Percentiles rank a stretch among this genome's conserved stretches.
Conservation (phyloP, 2,797 vertebrate genomes). For the Sylvilagus floridanus region DNA sequence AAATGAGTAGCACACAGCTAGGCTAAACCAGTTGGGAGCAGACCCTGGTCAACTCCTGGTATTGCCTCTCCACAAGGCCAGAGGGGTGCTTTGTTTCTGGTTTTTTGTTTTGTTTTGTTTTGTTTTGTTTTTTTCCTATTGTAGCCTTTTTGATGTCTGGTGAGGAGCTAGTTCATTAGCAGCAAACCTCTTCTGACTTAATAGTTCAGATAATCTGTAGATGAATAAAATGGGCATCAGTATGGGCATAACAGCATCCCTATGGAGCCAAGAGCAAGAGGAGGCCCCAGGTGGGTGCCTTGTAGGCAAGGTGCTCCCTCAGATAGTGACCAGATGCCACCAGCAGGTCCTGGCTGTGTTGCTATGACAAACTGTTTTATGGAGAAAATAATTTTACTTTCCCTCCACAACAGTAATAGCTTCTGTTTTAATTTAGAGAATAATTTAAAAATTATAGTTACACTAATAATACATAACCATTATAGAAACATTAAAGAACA, state of each 20-base stretch:
- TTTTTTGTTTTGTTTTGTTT: no score
- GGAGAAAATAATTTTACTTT: background rate
- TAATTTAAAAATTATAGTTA: conserved; percentile 47
- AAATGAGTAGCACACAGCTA: background rate
- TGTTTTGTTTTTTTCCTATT: background rate
- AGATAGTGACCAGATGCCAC: background rate
- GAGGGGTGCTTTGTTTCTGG: no score
- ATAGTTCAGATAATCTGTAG: background rate
- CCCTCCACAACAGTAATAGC: background rate
- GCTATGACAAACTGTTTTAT: background rate
- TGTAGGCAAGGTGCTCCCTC: background rate
- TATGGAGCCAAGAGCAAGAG: background rate
- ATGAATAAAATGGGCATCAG: background rate
- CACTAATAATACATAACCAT: background rate
- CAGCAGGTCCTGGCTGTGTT: background rate
- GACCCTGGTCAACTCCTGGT: accelerated
- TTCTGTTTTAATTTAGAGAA: conserved; percentile 50
- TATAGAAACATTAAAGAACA: conserved; percentile 28
- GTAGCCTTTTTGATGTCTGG: background rate
- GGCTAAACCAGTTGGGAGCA: background rate
- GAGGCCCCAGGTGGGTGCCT: background rate
- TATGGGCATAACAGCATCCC: background rate
- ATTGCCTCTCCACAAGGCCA: no score
- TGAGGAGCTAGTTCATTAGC: background rate
- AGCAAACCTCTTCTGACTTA: background rate